Evolutionary conservation across 2,888 invertebrate species (phyloP), one percentile per base, ranked within the genome.

Genomic region (Scotopteryx bipunctaria): DNA sequence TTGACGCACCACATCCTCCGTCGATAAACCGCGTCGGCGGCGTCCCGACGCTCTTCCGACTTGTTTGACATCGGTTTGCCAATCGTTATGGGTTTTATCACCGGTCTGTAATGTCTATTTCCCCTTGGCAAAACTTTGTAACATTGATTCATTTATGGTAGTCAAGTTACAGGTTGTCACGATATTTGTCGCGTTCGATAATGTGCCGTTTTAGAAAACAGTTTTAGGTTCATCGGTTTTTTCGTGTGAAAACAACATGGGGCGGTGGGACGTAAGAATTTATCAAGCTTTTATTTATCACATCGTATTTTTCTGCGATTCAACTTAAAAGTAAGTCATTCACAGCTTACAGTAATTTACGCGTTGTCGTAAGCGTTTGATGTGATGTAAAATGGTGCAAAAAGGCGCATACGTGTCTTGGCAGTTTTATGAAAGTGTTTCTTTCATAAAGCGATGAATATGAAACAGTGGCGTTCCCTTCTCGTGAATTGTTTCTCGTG

Each of bases 401-500:
- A 75, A 70, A 69, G 66, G 61, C 61, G 62, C 60, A 58, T 53
- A 59, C 63, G 59, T 62, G 41, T 62, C 66, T 71, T 75, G 71
- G 68, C 74, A 73, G 73, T 73, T 75, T 75, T 73, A 76, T 67
- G 64, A 67, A 73, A 73, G 75, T 78, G 77, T 76, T n/a, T n/a
- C 76, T 73, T 73, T 74, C 73, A 74, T 74, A 72, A 73, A 76
- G 73, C 71, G 73, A 75, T 73, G 77, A 80, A 78, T 73, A 76
- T 67, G 71, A 70, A 73, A 65, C 59, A 59, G 59, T 47, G 64
- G 53, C 55, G 60, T 59, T 60, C 73, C 71, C 76, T 76, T 80
- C 81, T 83, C 83, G 79, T 86, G 86, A 83, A 88, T 88, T 89
- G 88, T 87, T 83, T 82, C 78, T 72, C 76, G 69, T 83, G 83